Evolutionary conservation across 2,888 invertebrate genomes (phyloP).

Genomic region (Drosophila multiciliata): DNA sequence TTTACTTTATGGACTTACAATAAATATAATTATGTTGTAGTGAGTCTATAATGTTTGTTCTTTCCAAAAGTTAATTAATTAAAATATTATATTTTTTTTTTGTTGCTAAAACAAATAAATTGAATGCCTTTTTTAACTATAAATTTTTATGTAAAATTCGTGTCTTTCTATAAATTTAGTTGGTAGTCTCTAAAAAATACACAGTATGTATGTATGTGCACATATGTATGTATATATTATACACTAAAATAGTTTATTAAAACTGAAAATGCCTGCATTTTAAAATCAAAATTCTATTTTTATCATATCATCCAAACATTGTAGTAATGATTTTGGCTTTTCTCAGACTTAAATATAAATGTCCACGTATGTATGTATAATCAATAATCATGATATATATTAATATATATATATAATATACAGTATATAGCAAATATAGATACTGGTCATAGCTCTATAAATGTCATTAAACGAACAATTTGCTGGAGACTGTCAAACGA

Average conservation of each 20-base stretch:
- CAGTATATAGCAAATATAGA: conserved; percentile 13
- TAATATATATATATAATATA: conserved; percentile 2
- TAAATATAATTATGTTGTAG: conserved; percentile 49
- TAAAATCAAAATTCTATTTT: conserved; percentile 17
- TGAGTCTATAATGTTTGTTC: conserved; percentile 37
- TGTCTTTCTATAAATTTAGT: conserved; percentile 48
- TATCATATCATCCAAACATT: conserved; percentile 31
- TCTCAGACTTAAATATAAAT: conserved; percentile 33
- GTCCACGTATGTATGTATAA: conserved; percentile 5
- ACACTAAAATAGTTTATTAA: conserved; percentile 28
- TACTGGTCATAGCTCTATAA: conserved; percentile 10
- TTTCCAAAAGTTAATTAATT: conserved; percentile 16
- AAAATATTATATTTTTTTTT: neutral
- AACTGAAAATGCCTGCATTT: conserved; percentile 49
- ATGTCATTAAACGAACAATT: conserved; percentile 24
- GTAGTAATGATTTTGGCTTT: conserved; percentile 35
- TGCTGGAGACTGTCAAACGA: neutral
- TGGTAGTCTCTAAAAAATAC: conserved; percentile 54
- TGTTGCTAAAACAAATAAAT: conserved; percentile 44
- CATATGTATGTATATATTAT: conserved; percentile 30
- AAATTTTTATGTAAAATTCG: conserved; percentile 56
- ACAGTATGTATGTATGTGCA: conserved; percentile 29
- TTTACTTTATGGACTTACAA: conserved; percentile 16
- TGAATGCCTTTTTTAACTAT: conserved; percentile 42
- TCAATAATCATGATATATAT: conserved; percentile 25